phyloP scores from a whole-genome alignment of 1,140 invertebrate species.

The Cotesia chilonis region DNA sequence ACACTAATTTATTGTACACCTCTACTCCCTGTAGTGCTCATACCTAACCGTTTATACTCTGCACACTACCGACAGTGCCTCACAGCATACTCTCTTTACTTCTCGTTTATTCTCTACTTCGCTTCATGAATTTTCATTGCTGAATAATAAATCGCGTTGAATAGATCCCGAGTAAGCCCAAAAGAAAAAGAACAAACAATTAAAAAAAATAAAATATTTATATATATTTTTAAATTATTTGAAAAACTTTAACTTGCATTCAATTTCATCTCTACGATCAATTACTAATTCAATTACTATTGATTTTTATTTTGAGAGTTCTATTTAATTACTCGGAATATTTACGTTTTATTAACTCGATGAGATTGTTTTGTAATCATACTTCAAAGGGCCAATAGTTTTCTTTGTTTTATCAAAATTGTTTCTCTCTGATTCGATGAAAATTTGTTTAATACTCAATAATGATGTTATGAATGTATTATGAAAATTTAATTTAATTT shows the following conservation, averaged over 20 bases:
- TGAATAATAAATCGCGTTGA: slow-evolving; percentile 20
- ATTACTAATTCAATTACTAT: neutral
- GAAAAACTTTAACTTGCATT: neutral
- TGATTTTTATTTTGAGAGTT: neutral
- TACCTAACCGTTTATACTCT: neutral
- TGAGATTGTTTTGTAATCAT: no score
- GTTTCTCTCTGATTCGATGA: no score
- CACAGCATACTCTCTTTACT: neutral
- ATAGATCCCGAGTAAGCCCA: neutral
- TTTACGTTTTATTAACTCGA: neutral
- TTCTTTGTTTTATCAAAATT: no score
- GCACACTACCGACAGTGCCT: neutral
- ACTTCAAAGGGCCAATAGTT: no score
- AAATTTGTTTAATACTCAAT: no score
- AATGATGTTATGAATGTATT: no score
- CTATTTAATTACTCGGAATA: slow-evolving; percentile 3
- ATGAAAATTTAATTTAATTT: no score
- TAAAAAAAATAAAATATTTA: no score
- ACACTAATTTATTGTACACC: neutral
- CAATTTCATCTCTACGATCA: neutral
- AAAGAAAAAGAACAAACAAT: no score
- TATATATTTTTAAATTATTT: no score
- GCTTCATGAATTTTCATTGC: slow-evolving; percentile 36
- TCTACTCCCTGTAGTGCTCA: neutral
- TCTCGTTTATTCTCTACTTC: slow-evolving; percentile 1